A percentile compares a stretch with the other conserved stretches of the same genome.
These are phyloP conservation scores for Aplysina aerophoba DNA, from an alignment of 37 sponge, comb jelly and placozoan species.

Conservation along the genomic window DNA sequence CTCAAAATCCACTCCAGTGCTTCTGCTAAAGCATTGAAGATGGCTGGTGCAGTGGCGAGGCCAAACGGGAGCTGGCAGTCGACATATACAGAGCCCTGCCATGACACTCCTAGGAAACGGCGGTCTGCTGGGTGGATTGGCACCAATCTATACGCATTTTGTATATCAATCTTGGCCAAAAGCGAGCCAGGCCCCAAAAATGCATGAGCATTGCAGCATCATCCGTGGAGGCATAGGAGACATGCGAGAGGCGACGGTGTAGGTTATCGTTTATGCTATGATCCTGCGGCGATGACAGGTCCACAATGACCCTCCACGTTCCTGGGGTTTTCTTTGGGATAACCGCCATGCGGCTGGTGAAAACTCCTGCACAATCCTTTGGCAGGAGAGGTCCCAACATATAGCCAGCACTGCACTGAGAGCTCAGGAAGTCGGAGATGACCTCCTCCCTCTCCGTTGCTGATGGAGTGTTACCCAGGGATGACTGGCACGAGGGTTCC, in stretches of 20 bases:
- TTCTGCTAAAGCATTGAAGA: background rate
- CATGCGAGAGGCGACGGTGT: background rate
- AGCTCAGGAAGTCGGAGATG: background rate
- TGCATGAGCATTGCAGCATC: background rate
- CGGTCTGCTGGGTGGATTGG: constrained; percentile 10
- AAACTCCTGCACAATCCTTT: background rate
- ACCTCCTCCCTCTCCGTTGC: background rate
- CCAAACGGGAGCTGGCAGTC: constrained; percentile 14
- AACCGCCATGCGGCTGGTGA: background rate
- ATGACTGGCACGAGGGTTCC: background rate
- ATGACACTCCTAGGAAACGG: background rate
- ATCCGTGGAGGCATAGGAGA: background rate
- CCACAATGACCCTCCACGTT: background rate
- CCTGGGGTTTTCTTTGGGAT: background rate
- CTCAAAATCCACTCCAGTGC: background rate
- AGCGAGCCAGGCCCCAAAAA: background rate
- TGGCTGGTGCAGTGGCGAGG: background rate
- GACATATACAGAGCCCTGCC: background rate
- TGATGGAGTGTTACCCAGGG: background rate
- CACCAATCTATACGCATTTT: background rate
- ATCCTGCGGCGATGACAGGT: background rate
- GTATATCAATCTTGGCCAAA: background rate
- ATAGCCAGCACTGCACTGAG: background rate
- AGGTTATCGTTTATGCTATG: background rate
- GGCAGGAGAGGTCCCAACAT: background rate